Evolutionary conservation across 1,140 invertebrate species (phyloP).

Genomic region (Brachionus angularis): DNA sequence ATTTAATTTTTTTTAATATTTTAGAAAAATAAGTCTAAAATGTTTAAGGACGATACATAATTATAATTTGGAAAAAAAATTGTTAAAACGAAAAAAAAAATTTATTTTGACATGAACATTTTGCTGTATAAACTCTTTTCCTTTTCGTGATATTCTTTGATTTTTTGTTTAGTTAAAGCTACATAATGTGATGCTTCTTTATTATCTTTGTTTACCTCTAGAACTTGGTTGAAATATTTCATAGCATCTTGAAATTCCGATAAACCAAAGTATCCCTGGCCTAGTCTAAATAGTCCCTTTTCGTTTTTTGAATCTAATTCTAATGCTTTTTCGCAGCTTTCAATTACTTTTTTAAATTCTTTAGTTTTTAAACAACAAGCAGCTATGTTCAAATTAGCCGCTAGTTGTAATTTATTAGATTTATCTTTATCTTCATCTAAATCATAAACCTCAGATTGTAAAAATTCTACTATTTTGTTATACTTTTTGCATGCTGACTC

Average conservation of each 20-base stretch:
- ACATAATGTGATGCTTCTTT: slow-evolving; percentile 66
- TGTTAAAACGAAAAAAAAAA: not conserved
- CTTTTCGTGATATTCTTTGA: slow-evolving; percentile 34
- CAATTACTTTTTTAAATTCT: slow-evolving; percentile 68
- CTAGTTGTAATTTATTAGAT: not conserved
- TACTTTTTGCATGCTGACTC: slow-evolving; percentile 37
- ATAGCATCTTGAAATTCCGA: slow-evolving; percentile 74
- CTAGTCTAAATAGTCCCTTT: slow-evolving; percentile 83
- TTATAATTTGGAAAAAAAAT: too few species aligned
- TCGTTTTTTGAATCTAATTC: slow-evolving; percentile 73
- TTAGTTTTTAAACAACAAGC: slow-evolving; percentile 77
- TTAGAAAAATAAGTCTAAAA: too few species aligned
- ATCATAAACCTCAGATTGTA: slow-evolving; percentile 19
- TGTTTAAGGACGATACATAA: too few species aligned
- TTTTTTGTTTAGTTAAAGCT: not conserved
- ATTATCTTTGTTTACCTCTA: slow-evolving; percentile 70
- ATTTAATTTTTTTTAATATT: too few species aligned
- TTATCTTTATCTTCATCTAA: slow-evolving; percentile 4
- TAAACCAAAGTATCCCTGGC: slow-evolving; percentile 70
- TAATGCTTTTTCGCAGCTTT: slow-evolving; percentile 66
- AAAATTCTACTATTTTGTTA: slow-evolving; percentile 17
- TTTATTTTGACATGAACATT: slow-evolving; percentile 37
- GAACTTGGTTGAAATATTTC: slow-evolving; percentile 72
- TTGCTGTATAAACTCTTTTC: slow-evolving; percentile 42
- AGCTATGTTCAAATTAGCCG: slow-evolving; percentile 66